These are phyloP conservation scores for Percopsis omiscomaycus DNA, from an alignment of 2,797 vertebrate genomes.

Conservation along the genomic window DNA sequence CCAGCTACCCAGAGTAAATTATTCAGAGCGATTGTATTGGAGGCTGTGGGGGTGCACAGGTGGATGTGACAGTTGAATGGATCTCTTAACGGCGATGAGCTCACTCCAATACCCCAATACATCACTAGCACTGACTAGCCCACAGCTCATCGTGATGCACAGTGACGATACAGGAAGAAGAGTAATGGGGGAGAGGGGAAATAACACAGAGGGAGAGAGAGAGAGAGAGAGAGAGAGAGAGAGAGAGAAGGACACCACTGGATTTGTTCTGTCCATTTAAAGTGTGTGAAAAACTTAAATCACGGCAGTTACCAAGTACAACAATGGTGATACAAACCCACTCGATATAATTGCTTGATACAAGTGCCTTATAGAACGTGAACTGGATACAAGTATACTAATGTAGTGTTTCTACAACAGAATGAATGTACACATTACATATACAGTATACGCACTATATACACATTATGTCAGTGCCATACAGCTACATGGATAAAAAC, in stretches of 20 bases:
- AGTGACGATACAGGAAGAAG: slow-evolving; percentile 39
- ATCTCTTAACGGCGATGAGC: slow-evolving; percentile 61
- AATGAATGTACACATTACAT: no score
- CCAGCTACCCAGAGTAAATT: slow-evolving; percentile 61
- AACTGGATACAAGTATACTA: no score
- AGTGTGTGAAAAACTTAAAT: slow-evolving; percentile 7
- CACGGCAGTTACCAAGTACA: not conserved
- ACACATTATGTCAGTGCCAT: no score
- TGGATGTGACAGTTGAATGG: slow-evolving; percentile 69
- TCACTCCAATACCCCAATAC: slow-evolving; percentile 48
- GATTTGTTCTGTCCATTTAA: not conserved
- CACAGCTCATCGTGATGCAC: slow-evolving; percentile 56
- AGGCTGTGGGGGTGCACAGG: slow-evolving; percentile 62
- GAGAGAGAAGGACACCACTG: not conserved
- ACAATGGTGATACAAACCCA: not conserved
- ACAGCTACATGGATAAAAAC: no score
- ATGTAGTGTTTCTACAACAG: no score
- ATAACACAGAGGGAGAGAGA: slow-evolving; percentile 5
- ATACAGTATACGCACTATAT: no score
- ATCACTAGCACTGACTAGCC: slow-evolving; percentile 52
- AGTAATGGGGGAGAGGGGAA: slow-evolving; percentile 34
- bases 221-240: slow-evolving; percentile 7
- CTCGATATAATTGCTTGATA: no score
- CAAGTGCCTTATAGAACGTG: no score
- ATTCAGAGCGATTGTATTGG: slow-evolving; percentile 70